Percentiles rank a stretch among this genome's conserved stretches.
Conservation (phyloP, 2,113 vertebrate species). For the Poecilia latipinna region DNA sequence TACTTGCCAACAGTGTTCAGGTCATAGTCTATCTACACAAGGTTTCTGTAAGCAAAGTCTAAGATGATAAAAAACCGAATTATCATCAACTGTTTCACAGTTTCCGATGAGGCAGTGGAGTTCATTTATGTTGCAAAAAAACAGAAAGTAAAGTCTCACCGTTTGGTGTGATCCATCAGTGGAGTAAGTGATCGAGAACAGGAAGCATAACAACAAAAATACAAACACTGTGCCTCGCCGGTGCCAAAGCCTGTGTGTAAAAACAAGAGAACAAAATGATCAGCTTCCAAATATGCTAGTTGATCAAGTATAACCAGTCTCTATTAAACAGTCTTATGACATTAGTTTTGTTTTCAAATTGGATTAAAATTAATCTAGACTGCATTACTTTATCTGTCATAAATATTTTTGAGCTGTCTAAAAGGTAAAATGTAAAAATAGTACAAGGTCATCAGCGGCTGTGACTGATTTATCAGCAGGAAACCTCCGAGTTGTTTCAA, state of each 20-base stretch:
- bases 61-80: conserved; percentile 31
- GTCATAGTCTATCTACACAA: conserved; percentile 16
- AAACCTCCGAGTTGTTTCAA: background rate
- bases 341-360: too few relatives aligned
- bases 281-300: background rate
- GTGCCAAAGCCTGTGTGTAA: conserved; percentile 87
- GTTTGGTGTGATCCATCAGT: conserved; percentile 93
- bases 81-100: conserved; percentile 68
- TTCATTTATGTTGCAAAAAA: conserved; percentile 39
- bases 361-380: background rate
- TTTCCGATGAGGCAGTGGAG: background rate
- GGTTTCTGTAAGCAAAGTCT: conserved; percentile 4
- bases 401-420: background rate
- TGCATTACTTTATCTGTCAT: background rate
- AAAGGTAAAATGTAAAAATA: too few relatives aligned
- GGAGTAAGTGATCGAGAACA: conserved; percentile 88
- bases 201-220: conserved; percentile 82
- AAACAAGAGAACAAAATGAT: conserved; percentile 7
- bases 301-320: background rate
- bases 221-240: conserved; percentile 84
- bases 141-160: conserved; percentile 75
- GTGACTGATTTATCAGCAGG: too few relatives aligned
- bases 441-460: too few relatives aligned
- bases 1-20: conserved; percentile 34
- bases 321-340: background rate